A percentile compares a stretch with the other conserved stretches of the same genome.
Evolutionary conservation across 2,113 vertebrate species (phyloP).

Genomic region (Lagopus muta): DNA sequence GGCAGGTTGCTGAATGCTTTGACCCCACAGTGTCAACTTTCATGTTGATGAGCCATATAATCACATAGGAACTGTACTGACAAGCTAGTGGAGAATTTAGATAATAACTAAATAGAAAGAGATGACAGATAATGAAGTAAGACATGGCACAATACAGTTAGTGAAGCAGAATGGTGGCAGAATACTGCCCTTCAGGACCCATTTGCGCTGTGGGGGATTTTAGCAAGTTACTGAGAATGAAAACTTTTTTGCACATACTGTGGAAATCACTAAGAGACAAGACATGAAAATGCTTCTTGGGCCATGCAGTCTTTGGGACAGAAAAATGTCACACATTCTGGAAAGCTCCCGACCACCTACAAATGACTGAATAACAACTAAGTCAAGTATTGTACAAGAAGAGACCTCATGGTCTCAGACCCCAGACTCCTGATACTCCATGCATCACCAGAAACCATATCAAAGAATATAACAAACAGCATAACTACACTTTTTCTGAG

Average conservation of each 20-base stretch:
- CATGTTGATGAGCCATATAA: background rate
- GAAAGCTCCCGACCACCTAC: background rate
- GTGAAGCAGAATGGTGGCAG: background rate
- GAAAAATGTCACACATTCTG: background rate
- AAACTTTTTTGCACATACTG: background rate
- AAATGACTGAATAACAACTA: background rate
- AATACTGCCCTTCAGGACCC: background rate
- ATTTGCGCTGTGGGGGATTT: background rate
- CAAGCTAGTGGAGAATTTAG: background rate
- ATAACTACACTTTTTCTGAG: background rate
- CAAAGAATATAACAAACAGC: background rate
- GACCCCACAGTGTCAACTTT: background rate
- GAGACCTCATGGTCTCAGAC: background rate
- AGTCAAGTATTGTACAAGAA: background rate
- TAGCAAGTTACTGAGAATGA: background rate
- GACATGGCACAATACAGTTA: background rate
- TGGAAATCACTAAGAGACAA: background rate
- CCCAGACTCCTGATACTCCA: background rate
- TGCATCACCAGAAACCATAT: background rate
- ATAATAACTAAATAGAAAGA: background rate
- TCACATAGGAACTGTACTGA: background rate
- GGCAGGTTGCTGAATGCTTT: background rate
- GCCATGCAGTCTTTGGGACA: background rate
- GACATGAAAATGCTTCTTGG: background rate
- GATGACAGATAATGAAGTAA: background rate